Percentiles rank a stretch among this genome's conserved stretches.
These are phyloP conservation scores for Brevipalpus yothersi DNA, from an alignment of 1,140 invertebrate genomes.

Conservation along the genomic window DNA sequence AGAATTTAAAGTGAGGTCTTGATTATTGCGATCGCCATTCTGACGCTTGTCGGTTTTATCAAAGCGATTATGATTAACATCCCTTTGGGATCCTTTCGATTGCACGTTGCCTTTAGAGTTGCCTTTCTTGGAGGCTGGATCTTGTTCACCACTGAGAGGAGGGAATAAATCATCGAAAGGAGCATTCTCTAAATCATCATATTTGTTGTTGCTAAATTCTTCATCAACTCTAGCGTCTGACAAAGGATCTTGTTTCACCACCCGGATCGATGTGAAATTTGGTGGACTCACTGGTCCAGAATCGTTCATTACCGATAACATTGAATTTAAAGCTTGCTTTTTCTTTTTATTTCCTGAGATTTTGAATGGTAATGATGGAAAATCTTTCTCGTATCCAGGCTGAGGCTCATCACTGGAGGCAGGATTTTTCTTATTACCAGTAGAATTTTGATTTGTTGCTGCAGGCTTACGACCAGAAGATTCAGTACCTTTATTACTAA, in stretches of 20 bases:
- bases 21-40: too few species aligned
- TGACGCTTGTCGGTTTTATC: too few species aligned
- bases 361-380: slow-evolving; percentile 1
- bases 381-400: neutral
- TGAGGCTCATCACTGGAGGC: neutral
- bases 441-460: neutral
- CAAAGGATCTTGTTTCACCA: neutral
- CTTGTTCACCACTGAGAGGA: neutral
- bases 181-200: neutral
- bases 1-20: too few species aligned
- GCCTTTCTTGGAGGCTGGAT: neutral
- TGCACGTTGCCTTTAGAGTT: too few species aligned
- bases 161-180: neutral
- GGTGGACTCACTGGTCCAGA: neutral
- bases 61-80: too few species aligned
- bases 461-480: neutral
- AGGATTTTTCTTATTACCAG: neutral
- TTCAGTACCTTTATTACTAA: neutral
- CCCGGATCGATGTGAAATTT: neutral
- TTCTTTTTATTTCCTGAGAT: neutral
- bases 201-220: neutral
- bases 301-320: neutral
- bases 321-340: neutral
- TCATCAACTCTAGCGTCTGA: neutral
- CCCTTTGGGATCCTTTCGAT: too few species aligned